Percentiles rank a stretch among this genome's conserved stretches.
Conservation (phyloP, 2,888 invertebrate genomes). For the Harmothoe impar region DNA sequence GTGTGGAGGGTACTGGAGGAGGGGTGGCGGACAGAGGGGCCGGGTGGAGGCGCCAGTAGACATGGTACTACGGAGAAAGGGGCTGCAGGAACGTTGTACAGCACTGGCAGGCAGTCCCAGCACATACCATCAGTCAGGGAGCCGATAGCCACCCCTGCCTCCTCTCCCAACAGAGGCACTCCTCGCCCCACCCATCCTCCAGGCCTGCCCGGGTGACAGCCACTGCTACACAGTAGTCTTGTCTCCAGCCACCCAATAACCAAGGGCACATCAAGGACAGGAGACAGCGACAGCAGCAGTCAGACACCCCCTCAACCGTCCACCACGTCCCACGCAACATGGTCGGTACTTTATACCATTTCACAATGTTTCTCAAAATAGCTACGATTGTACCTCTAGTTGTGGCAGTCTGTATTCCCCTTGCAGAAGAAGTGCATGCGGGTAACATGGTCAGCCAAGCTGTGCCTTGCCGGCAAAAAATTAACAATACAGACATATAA, state of each 20-base stretch:
- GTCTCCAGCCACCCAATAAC: background rate
- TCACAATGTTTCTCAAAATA: too few relatives aligned
- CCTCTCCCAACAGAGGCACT: background rate
- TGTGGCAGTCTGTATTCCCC: too few relatives aligned
- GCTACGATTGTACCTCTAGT: too few relatives aligned
- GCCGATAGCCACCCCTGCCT: background rate
- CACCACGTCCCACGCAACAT: too few relatives aligned
- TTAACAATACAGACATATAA: too few relatives aligned
- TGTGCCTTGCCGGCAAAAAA: too few relatives aligned
- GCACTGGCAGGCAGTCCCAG: conserved; percentile 19
- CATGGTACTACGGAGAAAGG: background rate
- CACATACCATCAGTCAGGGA: background rate
- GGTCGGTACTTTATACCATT: too few relatives aligned
- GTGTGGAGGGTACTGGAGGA: background rate
- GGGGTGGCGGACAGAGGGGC: background rate
- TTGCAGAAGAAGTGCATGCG: too few relatives aligned
- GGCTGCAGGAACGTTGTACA: background rate
- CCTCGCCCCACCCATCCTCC: background rate
- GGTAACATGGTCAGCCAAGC: too few relatives aligned
- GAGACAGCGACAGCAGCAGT: background rate
- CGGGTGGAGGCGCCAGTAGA: background rate
- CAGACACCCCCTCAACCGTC: too few relatives aligned
- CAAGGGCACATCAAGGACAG: conserved; percentile 14
- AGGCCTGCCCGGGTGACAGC: background rate
- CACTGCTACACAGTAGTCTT: background rate